A percentile compares a stretch with the other conserved stretches of the same genome.
phyloP scores from a whole-genome alignment of 53 echinoderm and acorn worm genomes.

The Crossaster papposus region DNA sequence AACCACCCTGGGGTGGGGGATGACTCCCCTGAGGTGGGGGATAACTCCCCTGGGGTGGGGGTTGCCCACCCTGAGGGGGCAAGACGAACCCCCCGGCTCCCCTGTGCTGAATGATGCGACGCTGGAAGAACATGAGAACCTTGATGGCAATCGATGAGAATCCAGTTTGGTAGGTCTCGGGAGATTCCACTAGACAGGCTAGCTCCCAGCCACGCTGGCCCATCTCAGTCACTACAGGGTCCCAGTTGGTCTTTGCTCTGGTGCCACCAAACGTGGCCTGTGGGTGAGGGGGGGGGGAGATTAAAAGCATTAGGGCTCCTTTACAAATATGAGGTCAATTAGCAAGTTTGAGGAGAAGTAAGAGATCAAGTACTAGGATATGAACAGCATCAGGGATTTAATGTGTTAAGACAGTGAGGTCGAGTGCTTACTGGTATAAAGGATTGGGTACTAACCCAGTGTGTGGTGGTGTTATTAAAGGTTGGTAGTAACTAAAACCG shows the following conservation, averaged over 20 bases:
- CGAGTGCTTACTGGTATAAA: too few relatives aligned
- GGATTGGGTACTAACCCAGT: too few relatives aligned
- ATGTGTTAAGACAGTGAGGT: background rate
- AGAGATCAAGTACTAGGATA: background rate
- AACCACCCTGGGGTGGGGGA: background rate
- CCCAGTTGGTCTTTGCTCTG: conserved; percentile 77
- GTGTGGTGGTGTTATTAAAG: too few relatives aligned
- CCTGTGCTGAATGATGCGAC: conserved; percentile 54
- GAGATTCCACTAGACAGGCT: conserved; percentile 79
- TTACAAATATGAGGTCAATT: background rate
- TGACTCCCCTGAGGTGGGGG: background rate
- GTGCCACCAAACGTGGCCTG: conserved; percentile 53
- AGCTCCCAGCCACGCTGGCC: conserved; percentile 88
- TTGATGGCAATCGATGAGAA: conserved; percentile 56
- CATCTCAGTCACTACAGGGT: conserved; percentile 76
- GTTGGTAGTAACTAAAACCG: too few relatives aligned
- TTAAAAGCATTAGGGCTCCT: too few relatives aligned
- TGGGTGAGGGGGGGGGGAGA: background rate
- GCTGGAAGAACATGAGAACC: conserved; percentile 88
- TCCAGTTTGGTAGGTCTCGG: conserved; percentile 56
- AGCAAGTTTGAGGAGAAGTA: too few relatives aligned
- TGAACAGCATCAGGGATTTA: background rate
- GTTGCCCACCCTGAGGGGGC: background rate
- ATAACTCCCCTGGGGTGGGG: conserved; percentile 7
- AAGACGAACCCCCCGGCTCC: conserved; percentile 1